A percentile compares a stretch with the other conserved stretches of the same genome.
phyloP scores from a whole-genome alignment of 2,113 vertebrate genomes.

The Axis porcinus region DNA sequence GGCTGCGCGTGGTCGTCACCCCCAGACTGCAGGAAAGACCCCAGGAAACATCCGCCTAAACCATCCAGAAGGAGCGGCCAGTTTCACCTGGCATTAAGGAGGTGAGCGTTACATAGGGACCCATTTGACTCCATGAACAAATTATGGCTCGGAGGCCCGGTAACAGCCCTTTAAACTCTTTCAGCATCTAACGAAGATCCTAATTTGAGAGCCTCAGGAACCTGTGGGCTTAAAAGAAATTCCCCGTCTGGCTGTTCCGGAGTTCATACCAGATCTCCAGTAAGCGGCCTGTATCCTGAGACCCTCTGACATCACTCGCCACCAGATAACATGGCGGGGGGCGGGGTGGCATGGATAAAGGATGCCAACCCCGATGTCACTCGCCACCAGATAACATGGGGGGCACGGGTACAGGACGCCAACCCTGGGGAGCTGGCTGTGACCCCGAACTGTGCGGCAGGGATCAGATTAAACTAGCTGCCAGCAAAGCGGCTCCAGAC shows the following conservation, averaged over 20 bases:
- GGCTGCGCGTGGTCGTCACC: fast-evolving
- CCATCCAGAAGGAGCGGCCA: fast-evolving
- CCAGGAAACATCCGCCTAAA: fast-evolving
- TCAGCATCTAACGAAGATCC: not conserved
- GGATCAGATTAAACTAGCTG: not conserved
- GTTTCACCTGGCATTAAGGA: fast-evolving
- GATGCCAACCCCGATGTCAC: not conserved
- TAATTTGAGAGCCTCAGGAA: not conserved
- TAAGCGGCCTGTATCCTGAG: fast-evolving
- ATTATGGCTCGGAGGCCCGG: fast-evolving
- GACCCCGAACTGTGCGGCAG: fast-evolving
- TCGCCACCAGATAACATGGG: not conserved
- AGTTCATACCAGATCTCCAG: fast-evolving
- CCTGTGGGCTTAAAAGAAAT: not conserved
- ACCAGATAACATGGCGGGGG: not conserved
- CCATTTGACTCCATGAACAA: fast-evolving
- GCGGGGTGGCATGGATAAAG: fast-evolving
- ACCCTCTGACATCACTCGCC: fast-evolving
- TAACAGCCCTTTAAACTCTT: not conserved
- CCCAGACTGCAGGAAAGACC: fast-evolving
- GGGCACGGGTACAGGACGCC: fast-evolving
- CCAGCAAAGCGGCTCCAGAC: fast-evolving
- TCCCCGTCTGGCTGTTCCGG: not conserved
- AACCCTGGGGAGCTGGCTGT: fast-evolving
- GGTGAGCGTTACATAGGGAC: fast-evolving